These are phyloP conservation scores for Cheirogaleus medius DNA, from an alignment of 2,113 vertebrate species.

Conservation along the genomic window DNA sequence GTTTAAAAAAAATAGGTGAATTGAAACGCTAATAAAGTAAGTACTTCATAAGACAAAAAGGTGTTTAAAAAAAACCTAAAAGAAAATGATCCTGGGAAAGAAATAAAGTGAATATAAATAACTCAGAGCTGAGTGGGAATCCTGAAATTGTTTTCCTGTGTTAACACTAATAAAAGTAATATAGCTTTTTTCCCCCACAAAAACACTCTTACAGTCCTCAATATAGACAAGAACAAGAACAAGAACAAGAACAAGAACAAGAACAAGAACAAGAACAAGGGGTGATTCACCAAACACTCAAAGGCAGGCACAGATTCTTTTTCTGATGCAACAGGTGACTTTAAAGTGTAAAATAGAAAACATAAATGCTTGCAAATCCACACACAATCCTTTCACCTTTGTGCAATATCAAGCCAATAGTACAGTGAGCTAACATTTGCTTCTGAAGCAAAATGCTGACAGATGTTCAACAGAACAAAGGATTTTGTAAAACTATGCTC, in stretches of 20 bases:
- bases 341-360: not conserved
- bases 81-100: not conserved
- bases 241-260: not conserved
- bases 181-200: not conserved
- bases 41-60: not conserved
- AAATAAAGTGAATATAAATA: not conserved
- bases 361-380: not conserved
- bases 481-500: not conserved
- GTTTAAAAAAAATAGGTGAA: not conserved
- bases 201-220: conserved; percentile 75
- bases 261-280: not conserved
- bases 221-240: not conserved
- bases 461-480: not conserved
- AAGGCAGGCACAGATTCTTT: conserved; percentile 69
- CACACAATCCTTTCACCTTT: not conserved
- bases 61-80: conserved; percentile 7
- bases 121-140: not conserved
- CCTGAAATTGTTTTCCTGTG: not conserved
- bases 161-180: not conserved
- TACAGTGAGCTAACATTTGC: not conserved
- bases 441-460: not conserved
- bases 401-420: not conserved
- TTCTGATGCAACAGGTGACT: conserved; percentile 81
- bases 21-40: not conserved
- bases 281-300: conserved; percentile 57